A percentile compares a stretch with the other conserved stretches of the same genome.
Evolutionary conservation across 1,140 invertebrate species (phyloP).

Genomic region (Pectinophora gossypiella): DNA sequence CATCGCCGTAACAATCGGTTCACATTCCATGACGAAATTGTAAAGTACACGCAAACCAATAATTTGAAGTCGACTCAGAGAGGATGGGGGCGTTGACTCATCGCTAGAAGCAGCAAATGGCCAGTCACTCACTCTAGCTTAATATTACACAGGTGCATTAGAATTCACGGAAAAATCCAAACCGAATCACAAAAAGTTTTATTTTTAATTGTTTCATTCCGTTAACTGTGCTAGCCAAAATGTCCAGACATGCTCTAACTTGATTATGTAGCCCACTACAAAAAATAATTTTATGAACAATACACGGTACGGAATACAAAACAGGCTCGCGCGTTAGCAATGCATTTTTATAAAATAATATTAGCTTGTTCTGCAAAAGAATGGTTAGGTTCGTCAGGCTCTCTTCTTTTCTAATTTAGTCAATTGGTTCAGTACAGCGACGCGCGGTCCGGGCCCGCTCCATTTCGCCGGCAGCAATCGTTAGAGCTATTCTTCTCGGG

Average conservation of each 20-base stretch:
- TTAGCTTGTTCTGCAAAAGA: background rate
- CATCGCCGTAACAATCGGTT: background rate
- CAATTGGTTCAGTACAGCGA: constrained; percentile 31
- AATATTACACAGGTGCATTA: background rate
- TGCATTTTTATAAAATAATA: background rate
- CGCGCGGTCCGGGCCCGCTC: constrained; percentile 29
- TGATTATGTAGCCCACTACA: background rate
- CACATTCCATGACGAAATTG: constrained; percentile 28
- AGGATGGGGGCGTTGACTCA: constrained; percentile 36
- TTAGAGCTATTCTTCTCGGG: constrained; percentile 36
- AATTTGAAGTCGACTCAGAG: constrained; percentile 22
- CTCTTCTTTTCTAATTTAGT: constrained; percentile 27
- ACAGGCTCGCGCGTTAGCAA: background rate
- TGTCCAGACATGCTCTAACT: background rate
- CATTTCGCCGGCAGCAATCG: constrained; percentile 31
- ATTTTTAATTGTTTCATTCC: background rate
- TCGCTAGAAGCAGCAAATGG: constrained; percentile 18
- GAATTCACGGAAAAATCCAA: background rate
- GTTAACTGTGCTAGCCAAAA: background rate
- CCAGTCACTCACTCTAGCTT: background rate
- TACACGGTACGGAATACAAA: background rate
- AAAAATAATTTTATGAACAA: background rate
- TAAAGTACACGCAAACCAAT: constrained; percentile 36
- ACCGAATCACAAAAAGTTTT: background rate
- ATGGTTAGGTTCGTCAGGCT: constrained; percentile 8